These are phyloP conservation scores for Microplitis deprimator DNA, from an alignment of 2,888 invertebrate genomes.

Conservation along the genomic window DNA sequence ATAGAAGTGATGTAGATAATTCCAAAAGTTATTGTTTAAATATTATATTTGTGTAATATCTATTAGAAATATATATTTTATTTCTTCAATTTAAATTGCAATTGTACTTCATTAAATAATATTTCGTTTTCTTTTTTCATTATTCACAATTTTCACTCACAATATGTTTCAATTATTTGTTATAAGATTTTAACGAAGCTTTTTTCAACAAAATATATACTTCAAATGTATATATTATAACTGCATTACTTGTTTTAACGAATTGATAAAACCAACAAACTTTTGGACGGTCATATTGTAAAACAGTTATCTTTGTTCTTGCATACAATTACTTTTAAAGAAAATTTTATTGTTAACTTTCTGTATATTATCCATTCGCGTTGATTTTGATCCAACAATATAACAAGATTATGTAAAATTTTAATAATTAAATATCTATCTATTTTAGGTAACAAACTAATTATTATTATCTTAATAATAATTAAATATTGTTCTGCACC, in stretches of 20 bases:
- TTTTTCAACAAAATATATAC: slow-evolving; percentile 31
- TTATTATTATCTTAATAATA: slow-evolving; percentile 11
- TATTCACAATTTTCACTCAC: background rate
- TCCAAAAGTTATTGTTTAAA: background rate
- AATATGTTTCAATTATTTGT: background rate
- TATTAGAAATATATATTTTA: background rate
- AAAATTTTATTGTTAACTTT: background rate
- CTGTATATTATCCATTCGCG: background rate
- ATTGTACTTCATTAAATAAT: background rate
- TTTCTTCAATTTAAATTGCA: background rate
- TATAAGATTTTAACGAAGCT: slow-evolving; percentile 38
- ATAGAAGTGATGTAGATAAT: background rate
- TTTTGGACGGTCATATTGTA: slow-evolving; percentile 58
- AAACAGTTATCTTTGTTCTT: background rate
- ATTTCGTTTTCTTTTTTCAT: slow-evolving; percentile 7
- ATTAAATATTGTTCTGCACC: slow-evolving; percentile 9
- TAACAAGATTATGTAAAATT: background rate
- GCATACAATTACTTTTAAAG: background rate
- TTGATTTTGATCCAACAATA: background rate
- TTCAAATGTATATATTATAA: slow-evolving; percentile 50
- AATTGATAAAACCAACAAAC: slow-evolving; percentile 59
- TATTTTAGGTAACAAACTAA: background rate
- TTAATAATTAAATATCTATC: slow-evolving; percentile 13
- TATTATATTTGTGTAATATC: background rate
- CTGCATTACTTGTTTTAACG: slow-evolving; percentile 53